Percentiles rank a stretch among this genome's conserved stretches.
Conservation (phyloP, 2,113 vertebrate species). For the Caretta caretta region DNA sequence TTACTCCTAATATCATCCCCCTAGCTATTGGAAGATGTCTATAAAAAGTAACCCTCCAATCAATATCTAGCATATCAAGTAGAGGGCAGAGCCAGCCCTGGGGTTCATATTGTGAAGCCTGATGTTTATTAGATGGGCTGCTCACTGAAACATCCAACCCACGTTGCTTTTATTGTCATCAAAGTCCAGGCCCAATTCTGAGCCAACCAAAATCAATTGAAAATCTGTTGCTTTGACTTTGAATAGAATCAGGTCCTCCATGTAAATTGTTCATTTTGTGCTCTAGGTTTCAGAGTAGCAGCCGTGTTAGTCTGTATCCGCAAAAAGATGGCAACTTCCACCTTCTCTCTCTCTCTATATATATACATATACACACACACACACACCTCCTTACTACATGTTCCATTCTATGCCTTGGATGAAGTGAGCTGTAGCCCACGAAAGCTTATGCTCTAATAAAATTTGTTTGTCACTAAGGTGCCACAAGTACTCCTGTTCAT, state of each 20-base stretch:
- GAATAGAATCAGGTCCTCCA: neutral
- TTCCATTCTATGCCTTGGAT: too few species aligned
- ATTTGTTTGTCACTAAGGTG: too few species aligned
- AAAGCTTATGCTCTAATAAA: too few species aligned
- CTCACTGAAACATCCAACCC: neutral
- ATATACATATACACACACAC: too few species aligned
- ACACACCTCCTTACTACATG: too few species aligned
- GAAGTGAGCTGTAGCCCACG: too few species aligned
- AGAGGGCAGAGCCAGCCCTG: neutral
- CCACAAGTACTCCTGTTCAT: neutral
- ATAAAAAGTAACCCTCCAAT: neutral
- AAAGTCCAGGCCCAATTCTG: neutral
- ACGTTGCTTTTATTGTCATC: accelerated
- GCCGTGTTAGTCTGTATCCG: too few species aligned
- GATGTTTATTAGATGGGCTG: neutral
- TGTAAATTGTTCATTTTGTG: neutral
- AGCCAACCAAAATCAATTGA: neutral
- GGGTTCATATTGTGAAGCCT: neutral
- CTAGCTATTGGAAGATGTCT: neutral
- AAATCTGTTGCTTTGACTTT: neutral
- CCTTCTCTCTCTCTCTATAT: too few species aligned
- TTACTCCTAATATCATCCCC: neutral
- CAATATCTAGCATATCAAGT: neutral
- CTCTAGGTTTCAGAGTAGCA: neutral
- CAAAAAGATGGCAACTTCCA: too few species aligned